Base-by-base conservation (phyloP, 2,113 vertebrate species). In the Microcebus griseorufus region DNA sequence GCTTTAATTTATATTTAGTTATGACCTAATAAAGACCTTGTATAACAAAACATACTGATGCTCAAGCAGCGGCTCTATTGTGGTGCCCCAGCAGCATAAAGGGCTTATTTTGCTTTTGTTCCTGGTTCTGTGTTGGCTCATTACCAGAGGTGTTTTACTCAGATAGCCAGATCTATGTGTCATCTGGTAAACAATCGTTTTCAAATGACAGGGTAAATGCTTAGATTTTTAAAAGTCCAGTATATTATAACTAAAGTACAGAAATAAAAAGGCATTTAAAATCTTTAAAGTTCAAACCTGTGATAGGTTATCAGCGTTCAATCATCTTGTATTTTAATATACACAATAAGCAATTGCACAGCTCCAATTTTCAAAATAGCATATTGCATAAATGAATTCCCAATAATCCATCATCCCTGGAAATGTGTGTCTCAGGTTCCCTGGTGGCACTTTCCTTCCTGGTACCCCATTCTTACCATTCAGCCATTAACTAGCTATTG, bases 1-100 rank as follows among this genome's bases (percentile, higher is more conserved):
- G 9, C 60, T 55, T 76, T 87, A 80, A 58, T 45, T 39, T 62
- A 32, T 83, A 67, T 83, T 94, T 95, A 72, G 25, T 80, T 67
- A 92, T 65, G 45, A 84, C 25, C 90, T 65, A 65, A 70, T 67
- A 88, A 92, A 96, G 51, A 79, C 72, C 51, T 80, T 90, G 27
- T 88, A 64, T 39, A 88, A 88, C 37, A 90, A 87, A 94, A 80
- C 29, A 67, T 22, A n/a, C 75, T 39, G 42, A 72, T 3, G 5
- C 39, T 67, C 48, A 48, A 62, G 45, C 22, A 72, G 69, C 37
- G 64, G 70, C 8, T 93, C 18, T 93, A 34, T 23, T 32, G 16
- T 82, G 64, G 18, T 62, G 2, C 34, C 51, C 75, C 1, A 27
- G 16, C 22, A 81, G 4, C 34, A 73, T 18, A 8, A 87, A 89